Conservation (phyloP, 2,888 invertebrate genomes). For the Mechanitis messenoides region DNA sequence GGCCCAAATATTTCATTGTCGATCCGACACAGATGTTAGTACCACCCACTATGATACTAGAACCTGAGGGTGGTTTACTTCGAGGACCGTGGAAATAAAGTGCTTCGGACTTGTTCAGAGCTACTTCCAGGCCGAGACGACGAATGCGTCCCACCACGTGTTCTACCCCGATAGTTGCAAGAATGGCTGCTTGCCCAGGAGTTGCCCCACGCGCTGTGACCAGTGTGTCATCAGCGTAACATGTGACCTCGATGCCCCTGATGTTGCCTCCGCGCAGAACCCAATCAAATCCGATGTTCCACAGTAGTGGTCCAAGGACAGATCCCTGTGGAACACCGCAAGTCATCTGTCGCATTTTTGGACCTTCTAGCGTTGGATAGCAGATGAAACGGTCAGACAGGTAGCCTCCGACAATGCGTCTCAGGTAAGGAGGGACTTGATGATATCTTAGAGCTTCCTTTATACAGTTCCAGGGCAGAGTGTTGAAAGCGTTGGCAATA, state of each 20-base stretch:
- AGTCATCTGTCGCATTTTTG: background rate
- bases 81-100: conserved; percentile 18
- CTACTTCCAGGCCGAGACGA: conserved; percentile 22
- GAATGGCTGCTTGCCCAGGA: conserved; percentile 10
- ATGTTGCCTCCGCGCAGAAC: conserved; percentile 8
- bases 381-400: background rate
- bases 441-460: background rate
- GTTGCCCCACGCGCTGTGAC: conserved; percentile 18
- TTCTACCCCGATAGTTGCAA: conserved; percentile 14
- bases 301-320: no score
- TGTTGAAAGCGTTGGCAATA: background rate
- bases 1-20: conserved; percentile 20
- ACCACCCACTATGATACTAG: conserved; percentile 8
- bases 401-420: background rate
- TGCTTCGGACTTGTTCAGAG: conserved; percentile 20
- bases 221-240: conserved; percentile 30
- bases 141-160: conserved; percentile 16
- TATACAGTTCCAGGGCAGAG: background rate
- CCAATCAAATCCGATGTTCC: no score
- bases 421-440: background rate
- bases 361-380: background rate
- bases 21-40: conserved; percentile 10
- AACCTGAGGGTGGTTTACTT: conserved; percentile 7
- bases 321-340: background rate
- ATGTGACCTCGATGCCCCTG: conserved; percentile 12